A percentile compares a stretch with the other conserved stretches of the same genome.
Conservation (phyloP, 2,113 vertebrate genomes). For the Pao palembangensis region DNA sequence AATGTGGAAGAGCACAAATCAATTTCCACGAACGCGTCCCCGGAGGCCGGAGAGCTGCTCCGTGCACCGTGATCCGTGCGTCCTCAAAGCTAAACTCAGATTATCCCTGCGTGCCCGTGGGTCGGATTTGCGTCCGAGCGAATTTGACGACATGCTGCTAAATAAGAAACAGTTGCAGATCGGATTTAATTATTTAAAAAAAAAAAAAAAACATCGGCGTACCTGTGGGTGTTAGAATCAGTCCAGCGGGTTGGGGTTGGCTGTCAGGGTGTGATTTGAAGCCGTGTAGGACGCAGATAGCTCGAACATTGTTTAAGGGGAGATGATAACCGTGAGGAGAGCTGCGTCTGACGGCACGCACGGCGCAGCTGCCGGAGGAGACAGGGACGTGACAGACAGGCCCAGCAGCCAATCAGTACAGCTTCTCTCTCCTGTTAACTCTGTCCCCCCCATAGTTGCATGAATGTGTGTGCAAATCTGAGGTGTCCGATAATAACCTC, state of each 20-base stretch:
- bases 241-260: slow-evolving; percentile 13
- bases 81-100: background rate
- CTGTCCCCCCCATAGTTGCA: slow-evolving; percentile 1
- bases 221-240: slow-evolving; percentile 56
- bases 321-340: slow-evolving; percentile 36
- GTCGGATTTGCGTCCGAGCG: slow-evolving; percentile 10
- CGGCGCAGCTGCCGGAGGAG: slow-evolving; percentile 45
- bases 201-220: background rate
- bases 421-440: background rate
- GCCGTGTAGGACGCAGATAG: slow-evolving; percentile 25
- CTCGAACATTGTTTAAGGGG: slow-evolving; percentile 50
- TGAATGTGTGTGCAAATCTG: background rate
- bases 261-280: slow-evolving; percentile 12
- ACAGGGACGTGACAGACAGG: slow-evolving; percentile 22
- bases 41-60: background rate
- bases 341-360: slow-evolving; percentile 57
- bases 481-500: background rate
- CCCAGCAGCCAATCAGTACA: slow-evolving; percentile 56
- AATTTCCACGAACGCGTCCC: slow-evolving; percentile 12
- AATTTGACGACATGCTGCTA: slow-evolving; percentile 11
- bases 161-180: background rate
- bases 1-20: background rate
- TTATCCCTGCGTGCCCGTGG: slow-evolving; percentile 10
- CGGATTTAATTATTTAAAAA: background rate
- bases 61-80: too few species aligned